Evolutionary conservation across 2,113 vertebrate genomes (phyloP).

Genomic region (Myotis lucifugus): DNA sequence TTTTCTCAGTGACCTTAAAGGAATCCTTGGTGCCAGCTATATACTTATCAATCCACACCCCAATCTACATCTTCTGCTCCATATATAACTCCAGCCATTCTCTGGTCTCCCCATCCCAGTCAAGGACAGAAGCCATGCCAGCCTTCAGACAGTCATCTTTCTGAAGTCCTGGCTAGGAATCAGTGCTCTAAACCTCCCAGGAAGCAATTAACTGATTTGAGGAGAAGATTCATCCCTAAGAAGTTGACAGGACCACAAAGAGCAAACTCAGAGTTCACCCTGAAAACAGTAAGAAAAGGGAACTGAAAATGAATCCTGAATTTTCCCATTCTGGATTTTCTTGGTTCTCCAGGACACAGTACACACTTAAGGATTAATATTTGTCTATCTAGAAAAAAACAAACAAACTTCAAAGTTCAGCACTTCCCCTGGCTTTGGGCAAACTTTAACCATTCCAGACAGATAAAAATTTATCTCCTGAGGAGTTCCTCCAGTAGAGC

Average conservation of each 20-base stretch:
- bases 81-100: neutral
- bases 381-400: slow-evolving; percentile 8
- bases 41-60: neutral
- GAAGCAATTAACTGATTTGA: neutral
- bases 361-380: neutral
- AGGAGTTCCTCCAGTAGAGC: neutral
- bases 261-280: slow-evolving; percentile 37
- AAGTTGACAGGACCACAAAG: neutral
- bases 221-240: neutral
- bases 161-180: neutral
- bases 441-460: slow-evolving; percentile 30
- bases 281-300: neutral
- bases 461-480: neutral
- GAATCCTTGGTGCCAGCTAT: neutral
- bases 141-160: neutral
- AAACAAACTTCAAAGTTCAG: neutral
- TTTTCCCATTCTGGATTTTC: slow-evolving; percentile 20
- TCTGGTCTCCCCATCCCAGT: neutral
- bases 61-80: neutral
- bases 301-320: neutral
- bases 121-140: neutral
- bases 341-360: slow-evolving; percentile 12
- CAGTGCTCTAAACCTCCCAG: neutral
- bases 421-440: neutral
- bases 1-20: neutral